Conservation (phyloP, 1,140 invertebrate genomes). For the Penaeus vannamei region DNA sequence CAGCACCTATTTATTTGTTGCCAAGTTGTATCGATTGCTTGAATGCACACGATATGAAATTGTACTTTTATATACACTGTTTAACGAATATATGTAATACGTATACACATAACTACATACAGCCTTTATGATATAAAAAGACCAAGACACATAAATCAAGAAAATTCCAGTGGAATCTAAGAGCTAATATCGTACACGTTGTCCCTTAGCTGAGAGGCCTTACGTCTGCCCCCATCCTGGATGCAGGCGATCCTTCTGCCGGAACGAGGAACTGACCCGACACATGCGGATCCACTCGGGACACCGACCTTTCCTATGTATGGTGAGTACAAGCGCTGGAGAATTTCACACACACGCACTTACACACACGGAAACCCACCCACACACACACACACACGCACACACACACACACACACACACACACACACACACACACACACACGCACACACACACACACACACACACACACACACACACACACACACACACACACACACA, state of each 20-base stretch:
- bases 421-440: no score
- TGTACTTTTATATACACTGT: neutral
- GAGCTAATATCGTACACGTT: neutral
- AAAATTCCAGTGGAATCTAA: neutral
- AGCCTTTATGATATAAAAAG: neutral
- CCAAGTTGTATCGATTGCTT: no score
- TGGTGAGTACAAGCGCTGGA: conserved; percentile 52
- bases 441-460: no score
- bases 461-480: no score
- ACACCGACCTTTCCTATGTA: conserved; percentile 82
- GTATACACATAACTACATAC: neutral
- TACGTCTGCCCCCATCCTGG: conserved; percentile 71
- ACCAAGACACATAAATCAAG: neutral
- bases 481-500: no score
- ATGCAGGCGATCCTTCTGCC: conserved; percentile 90
- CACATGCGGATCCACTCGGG: conserved; percentile 87
- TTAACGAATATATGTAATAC: neutral
- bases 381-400: no score
- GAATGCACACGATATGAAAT: no score
- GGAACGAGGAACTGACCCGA: conserved; percentile 92
- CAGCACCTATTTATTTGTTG: no score
- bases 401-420: no score
- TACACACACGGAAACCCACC: no score
- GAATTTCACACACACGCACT: no score
- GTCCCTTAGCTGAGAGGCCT: conserved; percentile 8